phyloP scores from a whole-genome alignment of 2,888 invertebrate genomes.

The Pammene aurita region DNA sequence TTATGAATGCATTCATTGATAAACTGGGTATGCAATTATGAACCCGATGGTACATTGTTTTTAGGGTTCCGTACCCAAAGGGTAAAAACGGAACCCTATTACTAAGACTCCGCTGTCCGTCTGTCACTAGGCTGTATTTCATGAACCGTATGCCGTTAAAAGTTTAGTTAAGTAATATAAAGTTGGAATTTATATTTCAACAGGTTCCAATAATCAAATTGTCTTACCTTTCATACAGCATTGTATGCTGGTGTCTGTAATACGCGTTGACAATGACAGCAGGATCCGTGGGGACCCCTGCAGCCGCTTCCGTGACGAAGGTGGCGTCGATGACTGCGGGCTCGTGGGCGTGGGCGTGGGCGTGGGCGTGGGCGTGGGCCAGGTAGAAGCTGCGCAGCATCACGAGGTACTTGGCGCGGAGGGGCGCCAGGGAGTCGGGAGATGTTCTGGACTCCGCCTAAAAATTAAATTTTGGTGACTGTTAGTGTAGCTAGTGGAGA shows the following conservation, averaged over 20 bases:
- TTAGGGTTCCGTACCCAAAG: too few species aligned
- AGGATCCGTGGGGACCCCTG: conserved; percentile 47
- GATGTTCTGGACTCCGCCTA: conserved; percentile 14
- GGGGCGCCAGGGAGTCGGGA: conserved; percentile 3
- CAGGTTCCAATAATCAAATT: background rate
- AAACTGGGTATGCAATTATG: too few species aligned
- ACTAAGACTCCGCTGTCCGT: too few species aligned
- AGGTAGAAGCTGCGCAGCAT: conserved; percentile 53
- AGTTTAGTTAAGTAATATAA: too few species aligned
- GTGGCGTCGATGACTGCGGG: conserved; percentile 32
- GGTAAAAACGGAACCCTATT: too few species aligned
- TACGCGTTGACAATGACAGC: conserved; percentile 63
- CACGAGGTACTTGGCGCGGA: conserved; percentile 46
- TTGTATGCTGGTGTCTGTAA: conserved; percentile 61
- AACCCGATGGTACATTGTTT: too few species aligned
- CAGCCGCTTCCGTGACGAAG: conserved; percentile 26
- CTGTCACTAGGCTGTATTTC: too few species aligned
- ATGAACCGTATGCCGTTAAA: too few species aligned
- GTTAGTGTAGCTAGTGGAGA: too few species aligned
- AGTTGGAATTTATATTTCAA: too few species aligned
- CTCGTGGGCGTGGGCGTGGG: conserved; percentile 41
- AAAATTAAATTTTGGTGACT: too few species aligned
- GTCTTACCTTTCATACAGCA: conserved; percentile 74
- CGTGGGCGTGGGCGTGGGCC: conserved; percentile 41
- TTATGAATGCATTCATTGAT: too few species aligned